Evolutionary conservation across 2,888 invertebrate genomes (phyloP).

Genomic region (Athripsodes cinereus): DNA sequence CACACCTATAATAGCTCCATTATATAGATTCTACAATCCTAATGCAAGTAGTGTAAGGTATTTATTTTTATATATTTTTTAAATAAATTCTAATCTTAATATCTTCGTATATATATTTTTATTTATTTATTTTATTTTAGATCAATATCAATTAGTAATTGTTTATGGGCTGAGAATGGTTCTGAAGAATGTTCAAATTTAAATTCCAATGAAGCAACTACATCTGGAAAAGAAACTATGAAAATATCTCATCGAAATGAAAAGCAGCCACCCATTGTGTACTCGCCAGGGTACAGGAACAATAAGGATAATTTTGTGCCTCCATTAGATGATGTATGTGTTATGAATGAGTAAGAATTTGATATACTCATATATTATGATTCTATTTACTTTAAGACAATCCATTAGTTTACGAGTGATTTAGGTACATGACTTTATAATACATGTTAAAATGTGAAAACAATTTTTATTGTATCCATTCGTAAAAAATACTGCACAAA

Average conservation of each 20-base stretch:
- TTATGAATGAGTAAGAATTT: slow-evolving; percentile 18
- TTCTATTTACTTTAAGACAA: neutral
- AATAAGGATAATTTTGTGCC: neutral
- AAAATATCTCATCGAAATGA: neutral
- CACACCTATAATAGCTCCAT: slow-evolving; percentile 67
- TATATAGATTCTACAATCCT: slow-evolving; percentile 70
- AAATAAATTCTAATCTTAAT: too few relatives aligned
- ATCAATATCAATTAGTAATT: slow-evolving; percentile 24
- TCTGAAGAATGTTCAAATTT: slow-evolving; percentile 1
- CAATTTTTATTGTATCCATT: too few relatives aligned
- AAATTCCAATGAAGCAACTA: neutral
- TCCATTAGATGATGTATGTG: too few relatives aligned
- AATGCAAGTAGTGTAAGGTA: slow-evolving; percentile 61
- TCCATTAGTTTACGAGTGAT: neutral
- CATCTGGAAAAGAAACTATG: neutral
- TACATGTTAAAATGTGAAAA: too few relatives aligned
- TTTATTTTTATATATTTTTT: neutral
- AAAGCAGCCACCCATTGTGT: slow-evolving; percentile 19
- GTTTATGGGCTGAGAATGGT: slow-evolving; percentile 23
- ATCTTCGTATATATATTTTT: too few relatives aligned
- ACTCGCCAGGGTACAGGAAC: slow-evolving; percentile 20
- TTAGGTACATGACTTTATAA: too few relatives aligned
- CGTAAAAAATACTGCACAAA: too few relatives aligned
- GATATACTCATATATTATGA: neutral
- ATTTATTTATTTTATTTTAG: slow-evolving; percentile 15